phyloP scores from a whole-genome alignment of 1,140 invertebrate genomes.

The Antheraea pernyi region DNA sequence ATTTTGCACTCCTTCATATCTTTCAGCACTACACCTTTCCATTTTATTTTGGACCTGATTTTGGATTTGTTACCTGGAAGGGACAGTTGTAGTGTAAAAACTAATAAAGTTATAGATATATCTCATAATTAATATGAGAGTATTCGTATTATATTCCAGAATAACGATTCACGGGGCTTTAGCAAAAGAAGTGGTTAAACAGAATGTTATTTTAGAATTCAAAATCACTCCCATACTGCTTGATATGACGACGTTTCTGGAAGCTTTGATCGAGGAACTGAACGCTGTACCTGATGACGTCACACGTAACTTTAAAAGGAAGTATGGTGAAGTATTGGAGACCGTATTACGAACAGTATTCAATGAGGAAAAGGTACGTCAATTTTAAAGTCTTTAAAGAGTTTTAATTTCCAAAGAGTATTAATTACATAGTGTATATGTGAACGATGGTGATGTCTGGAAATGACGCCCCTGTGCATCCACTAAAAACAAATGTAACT shows the following conservation, averaged over 20 bases:
- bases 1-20: too few relatives aligned
- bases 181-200: constrained; percentile 69
- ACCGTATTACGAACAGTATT: constrained; percentile 53
- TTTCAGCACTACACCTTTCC: too few relatives aligned
- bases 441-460: too few relatives aligned
- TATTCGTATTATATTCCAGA: constrained; percentile 39
- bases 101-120: too few relatives aligned
- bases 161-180: constrained; percentile 70
- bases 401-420: too few relatives aligned
- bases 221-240: constrained; percentile 62
- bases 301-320: constrained; percentile 35
- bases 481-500: too few relatives aligned
- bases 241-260: constrained; percentile 43
- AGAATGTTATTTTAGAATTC: constrained; percentile 63
- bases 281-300: constrained; percentile 37
- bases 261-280: constrained; percentile 54
- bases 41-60: too few relatives aligned
- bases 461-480: too few relatives aligned
- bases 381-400: too few relatives aligned
- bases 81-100: too few relatives aligned
- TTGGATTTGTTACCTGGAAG: too few relatives aligned
- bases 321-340: constrained; percentile 49
- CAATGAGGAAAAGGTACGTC: constrained; percentile 64
- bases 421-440: too few relatives aligned
- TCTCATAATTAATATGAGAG: constrained; percentile 3